Evolutionary conservation across 2,797 vertebrate genomes (phyloP), one percentile per base, ranked within the genome.

Genomic region (Oreochromis mossambicus): DNA sequence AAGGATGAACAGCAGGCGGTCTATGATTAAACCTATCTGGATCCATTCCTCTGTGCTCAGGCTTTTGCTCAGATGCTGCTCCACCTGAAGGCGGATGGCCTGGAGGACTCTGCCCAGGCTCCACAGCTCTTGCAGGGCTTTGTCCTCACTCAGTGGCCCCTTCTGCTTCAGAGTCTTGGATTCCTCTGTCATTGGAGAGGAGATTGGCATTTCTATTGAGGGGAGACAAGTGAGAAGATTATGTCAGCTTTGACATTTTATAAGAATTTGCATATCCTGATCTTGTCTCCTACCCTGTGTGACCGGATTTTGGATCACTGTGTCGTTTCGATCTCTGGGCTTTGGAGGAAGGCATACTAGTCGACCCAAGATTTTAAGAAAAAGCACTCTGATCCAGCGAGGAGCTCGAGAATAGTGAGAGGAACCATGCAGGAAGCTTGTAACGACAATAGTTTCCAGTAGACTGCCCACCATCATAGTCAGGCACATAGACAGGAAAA

Each of bases 391-490:
- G 68, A 95, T 77, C 95, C 96, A 97, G 5, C 1, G 3, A 19
- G 96, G 96, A 82, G 95, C 84, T 1, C 89, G 79, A 32, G 78
- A 11, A 34, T 81, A 81, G 58, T 86, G 54, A 21, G 58, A 61
- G 4, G 92, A 88, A 79, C 90, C 92, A 66, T 68, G 58, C 41
- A 95, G 78, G 55, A 96, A 85, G 86, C 95, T 94, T 76, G 94
- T 95, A 77, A 97, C 87, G 50, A 96, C 6, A 26, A 97, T 90
- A 0, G 95, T 94, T 84, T 97, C 95, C 76, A 97, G 77, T 14
- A 97, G 92, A 86, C 96, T 96, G 43, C 89, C 75, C 61, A 96
- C 93, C 95, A 97, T 97, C 82, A 97, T 91, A 24, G 90, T 85
- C 93, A 97, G 90, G 77, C 96, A 97, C 70, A 96, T 82, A 19